A percentile compares a stretch with the other conserved stretches of the same genome.
These are phyloP conservation scores for Protobothrops mucrosquamatus DNA, from an alignment of 2,113 vertebrate species.

Conservation along the genomic window DNA sequence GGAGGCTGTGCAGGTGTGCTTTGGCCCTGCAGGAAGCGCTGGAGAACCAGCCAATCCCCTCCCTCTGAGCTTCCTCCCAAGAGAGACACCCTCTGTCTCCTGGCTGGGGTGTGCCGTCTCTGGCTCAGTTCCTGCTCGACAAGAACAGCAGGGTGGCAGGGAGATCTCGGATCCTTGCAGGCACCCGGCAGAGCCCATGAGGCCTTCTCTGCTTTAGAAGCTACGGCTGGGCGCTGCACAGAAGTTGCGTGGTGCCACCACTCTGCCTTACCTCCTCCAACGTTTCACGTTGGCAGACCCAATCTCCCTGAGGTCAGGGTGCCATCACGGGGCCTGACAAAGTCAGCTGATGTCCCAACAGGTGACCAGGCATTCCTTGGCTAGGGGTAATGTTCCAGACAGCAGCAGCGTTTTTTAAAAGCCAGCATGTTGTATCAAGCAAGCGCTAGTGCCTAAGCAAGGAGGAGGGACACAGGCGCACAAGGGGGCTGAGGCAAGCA, in stretches of 20 bases:
- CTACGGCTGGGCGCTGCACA: too few species aligned
- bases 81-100: not conserved
- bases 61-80: accelerated
- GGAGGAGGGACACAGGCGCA: too few species aligned
- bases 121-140: not conserved
- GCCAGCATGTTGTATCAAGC: not conserved
- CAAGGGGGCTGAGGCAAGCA: not conserved
- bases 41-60: not conserved
- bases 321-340: not conserved
- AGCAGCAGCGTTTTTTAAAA: too few species aligned
- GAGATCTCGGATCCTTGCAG: not conserved
- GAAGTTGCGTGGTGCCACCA: too few species aligned
- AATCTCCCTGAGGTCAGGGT: not conserved
- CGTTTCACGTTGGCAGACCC: not conserved
- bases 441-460: not conserved
- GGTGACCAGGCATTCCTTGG: not conserved
- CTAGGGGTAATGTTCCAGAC: not conserved
- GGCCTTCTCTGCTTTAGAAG: not conserved
- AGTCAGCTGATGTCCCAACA: too few species aligned
- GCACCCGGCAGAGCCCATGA: not conserved
- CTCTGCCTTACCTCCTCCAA: not conserved
- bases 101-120: not conserved
- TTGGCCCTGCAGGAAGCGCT: not conserved
- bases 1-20: not conserved
- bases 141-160: not conserved